Conservation (phyloP, 2,797 vertebrate genomes). For the Ctenopoma kingsleyae region DNA sequence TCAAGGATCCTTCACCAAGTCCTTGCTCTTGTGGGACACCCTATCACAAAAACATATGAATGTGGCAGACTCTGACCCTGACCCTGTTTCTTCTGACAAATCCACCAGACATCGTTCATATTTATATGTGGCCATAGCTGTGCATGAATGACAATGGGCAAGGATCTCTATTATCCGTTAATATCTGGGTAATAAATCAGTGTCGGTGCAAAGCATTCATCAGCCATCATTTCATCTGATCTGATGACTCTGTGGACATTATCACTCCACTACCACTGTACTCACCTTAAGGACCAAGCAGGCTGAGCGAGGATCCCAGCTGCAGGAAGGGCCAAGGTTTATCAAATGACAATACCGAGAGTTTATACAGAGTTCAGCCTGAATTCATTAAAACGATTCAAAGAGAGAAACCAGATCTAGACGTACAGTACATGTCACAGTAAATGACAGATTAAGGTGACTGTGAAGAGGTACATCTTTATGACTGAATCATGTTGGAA, state of each 20-base stretch:
- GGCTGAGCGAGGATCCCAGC: constrained; percentile 31
- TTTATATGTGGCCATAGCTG: constrained; percentile 43
- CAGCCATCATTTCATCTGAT: constrained; percentile 49
- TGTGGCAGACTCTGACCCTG: constrained; percentile 42
- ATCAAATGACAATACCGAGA: constrained; percentile 40
- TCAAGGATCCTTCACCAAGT: constrained; percentile 42
- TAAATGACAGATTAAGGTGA: constrained; percentile 26
- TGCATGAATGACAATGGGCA: constrained; percentile 35
- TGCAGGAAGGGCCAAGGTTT: constrained; percentile 61
- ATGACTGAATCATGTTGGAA: no score
- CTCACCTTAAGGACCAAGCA: constrained; percentile 35
- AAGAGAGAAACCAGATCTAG: not conserved
- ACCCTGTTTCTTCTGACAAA: constrained; percentile 54
- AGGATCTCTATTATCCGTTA: constrained; percentile 53
- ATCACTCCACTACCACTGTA: constrained; percentile 35
- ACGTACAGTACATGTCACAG: not conserved
- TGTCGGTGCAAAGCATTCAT: constrained; percentile 40
- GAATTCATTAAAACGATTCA: constrained; percentile 30
- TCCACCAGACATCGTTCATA: constrained; percentile 56
- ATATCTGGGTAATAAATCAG: constrained; percentile 54
- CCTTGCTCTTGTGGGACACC: constrained; percentile 6
- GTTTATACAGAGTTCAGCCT: constrained; percentile 55
- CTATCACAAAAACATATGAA: constrained; percentile 26
- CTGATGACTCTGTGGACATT: constrained; percentile 25
- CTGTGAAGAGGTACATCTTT: not conserved